phyloP scores from a whole-genome alignment of 2,888 invertebrate species.

The Cephus rjabovi region DNA sequence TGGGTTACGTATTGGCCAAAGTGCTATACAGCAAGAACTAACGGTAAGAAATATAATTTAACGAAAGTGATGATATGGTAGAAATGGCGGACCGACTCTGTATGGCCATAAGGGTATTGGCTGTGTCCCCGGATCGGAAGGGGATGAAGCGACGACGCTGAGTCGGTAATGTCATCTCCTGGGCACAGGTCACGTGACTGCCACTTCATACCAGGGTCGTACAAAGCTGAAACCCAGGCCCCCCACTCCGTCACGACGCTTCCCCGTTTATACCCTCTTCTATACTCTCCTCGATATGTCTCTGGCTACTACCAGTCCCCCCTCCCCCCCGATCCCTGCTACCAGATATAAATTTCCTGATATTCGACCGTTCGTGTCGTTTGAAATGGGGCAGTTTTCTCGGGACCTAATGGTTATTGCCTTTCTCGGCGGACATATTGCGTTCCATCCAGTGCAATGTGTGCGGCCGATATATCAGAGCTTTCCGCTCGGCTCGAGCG shows the following conservation, averaged over 20 bases:
- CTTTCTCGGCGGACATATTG: slow-evolving; percentile 73
- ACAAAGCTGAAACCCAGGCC: slow-evolving; percentile 33
- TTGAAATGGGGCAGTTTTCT: slow-evolving; percentile 73
- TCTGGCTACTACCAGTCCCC: slow-evolving; percentile 25
- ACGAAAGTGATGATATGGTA: neutral
- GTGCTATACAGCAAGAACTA: neutral
- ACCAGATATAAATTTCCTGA: slow-evolving; percentile 71
- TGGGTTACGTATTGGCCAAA: neutral
- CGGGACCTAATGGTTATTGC: slow-evolving; percentile 74
- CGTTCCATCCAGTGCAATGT: slow-evolving; percentile 73
- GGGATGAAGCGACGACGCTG: slow-evolving; percentile 10
- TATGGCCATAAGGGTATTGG: neutral
- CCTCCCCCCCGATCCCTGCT: slow-evolving; percentile 28
- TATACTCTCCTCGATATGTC: slow-evolving; percentile 41
- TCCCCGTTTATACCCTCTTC: slow-evolving; percentile 44
- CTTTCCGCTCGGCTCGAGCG: slow-evolving; percentile 46
- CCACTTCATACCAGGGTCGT: slow-evolving; percentile 43
- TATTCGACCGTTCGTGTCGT: slow-evolving; percentile 73
- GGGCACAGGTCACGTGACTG: slow-evolving; percentile 34
- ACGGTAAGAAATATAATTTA: neutral
- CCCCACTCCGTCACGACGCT: slow-evolving; percentile 3
- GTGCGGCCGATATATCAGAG: slow-evolving; percentile 71
- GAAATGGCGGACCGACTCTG: neutral
- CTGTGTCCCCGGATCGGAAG: neutral
- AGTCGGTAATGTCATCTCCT: slow-evolving; percentile 23